A percentile compares a stretch with the other conserved stretches of the same genome.
phyloP scores from a whole-genome alignment of 1,140 invertebrate species.

The Chymomyza costata region DNA sequence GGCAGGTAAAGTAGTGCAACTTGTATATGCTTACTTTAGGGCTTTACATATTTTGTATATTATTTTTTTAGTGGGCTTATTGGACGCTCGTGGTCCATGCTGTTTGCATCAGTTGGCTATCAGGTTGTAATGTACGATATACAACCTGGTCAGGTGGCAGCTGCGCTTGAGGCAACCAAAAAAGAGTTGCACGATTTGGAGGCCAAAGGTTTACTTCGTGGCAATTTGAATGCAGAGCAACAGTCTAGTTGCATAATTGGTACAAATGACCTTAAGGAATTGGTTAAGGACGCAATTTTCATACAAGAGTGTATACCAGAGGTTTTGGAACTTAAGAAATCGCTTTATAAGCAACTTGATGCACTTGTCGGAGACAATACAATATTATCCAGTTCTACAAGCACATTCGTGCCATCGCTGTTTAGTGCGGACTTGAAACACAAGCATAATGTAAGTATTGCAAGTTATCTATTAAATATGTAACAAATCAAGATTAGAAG shows the following conservation, averaged over 20 bases:
- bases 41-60: conserved; percentile 26
- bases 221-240: conserved; percentile 82
- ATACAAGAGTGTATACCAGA: conserved; percentile 96
- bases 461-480: conserved; percentile 16
- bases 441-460: conserved; percentile 78
- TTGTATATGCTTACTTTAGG: conserved; percentile 7
- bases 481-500: too few species aligned
- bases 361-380: conserved; percentile 82
- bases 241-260: conserved; percentile 88
- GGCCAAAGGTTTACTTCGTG: conserved; percentile 83
- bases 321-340: conserved; percentile 88
- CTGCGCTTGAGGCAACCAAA: conserved; percentile 84
- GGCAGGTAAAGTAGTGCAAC: conserved; percentile 77
- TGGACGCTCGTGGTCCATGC: conserved; percentile 95
- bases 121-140: conserved; percentile 91
- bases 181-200: conserved; percentile 84
- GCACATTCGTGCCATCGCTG: conserved; percentile 90
- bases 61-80: conserved; percentile 84
- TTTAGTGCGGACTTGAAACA: conserved; percentile 89
- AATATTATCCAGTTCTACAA: conserved; percentile 93
- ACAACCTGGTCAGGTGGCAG: conserved; percentile 82
- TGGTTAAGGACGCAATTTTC: conserved; percentile 83
- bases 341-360: conserved; percentile 88
- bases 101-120: conserved; percentile 95
- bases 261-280: conserved; percentile 80